Conservation (phyloP, 2,113 vertebrate genomes). For the Planiliza haematocheilus region DNA sequence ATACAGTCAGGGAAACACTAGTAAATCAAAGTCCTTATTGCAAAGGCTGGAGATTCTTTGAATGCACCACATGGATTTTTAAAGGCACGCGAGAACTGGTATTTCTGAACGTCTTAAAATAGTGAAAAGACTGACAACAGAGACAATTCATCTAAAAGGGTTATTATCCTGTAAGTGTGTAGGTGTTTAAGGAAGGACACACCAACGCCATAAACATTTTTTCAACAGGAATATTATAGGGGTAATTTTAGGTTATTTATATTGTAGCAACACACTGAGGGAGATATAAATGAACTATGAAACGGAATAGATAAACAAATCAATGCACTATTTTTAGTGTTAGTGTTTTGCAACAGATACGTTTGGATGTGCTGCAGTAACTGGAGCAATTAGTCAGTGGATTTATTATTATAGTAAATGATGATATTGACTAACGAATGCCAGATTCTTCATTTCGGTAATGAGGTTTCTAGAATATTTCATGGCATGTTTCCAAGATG, state of each 20-base stretch:
- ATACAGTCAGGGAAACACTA: conserved; percentile 11
- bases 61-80: background rate
- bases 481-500: background rate
- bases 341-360: too few relatives aligned
- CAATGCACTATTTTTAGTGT: too few relatives aligned
- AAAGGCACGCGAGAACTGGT: background rate
- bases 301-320: too few relatives aligned
- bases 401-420: conserved; percentile 13
- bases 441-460: conserved; percentile 1
- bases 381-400: background rate
- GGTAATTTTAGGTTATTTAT: background rate
- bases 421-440: conserved; percentile 2
- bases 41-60: background rate
- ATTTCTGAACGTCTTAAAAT: background rate
- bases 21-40: conserved; percentile 6
- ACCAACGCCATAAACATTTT: background rate
- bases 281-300: background rate
- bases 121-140: background rate
- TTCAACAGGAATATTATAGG: background rate
- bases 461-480: conserved; percentile 9
- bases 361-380: background rate
- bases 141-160: background rate
- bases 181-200: background rate
- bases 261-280: background rate
- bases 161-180: too few relatives aligned